These are phyloP conservation scores for Drosophila leonis DNA, from an alignment of 2,888 invertebrate species.

Conservation along the genomic window DNA sequence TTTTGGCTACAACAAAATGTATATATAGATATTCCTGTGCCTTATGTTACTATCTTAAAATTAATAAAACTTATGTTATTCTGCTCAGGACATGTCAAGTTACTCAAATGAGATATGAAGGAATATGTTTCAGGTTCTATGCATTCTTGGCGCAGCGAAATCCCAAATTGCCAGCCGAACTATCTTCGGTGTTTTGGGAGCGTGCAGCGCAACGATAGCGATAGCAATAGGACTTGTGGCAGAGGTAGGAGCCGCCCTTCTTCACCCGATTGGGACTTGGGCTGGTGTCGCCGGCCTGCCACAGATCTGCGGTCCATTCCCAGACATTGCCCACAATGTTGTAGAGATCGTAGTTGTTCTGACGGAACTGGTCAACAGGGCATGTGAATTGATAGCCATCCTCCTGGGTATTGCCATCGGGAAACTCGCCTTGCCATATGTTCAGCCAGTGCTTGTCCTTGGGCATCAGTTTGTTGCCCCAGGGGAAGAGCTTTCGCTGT, in stretches of 20 bases:
- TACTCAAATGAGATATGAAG: not conserved
- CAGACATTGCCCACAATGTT: conserved; percentile 99
- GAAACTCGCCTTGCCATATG: conserved; percentile 96
- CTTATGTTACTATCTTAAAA: not conserved
- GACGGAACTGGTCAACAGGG: conserved; percentile 91
- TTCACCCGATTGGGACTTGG: conserved; percentile 90
- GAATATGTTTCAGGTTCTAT: conserved; percentile 20
- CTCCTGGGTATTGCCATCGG: conserved; percentile 90
- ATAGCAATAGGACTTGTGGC: conserved; percentile 95
- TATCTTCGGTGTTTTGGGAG: conserved; percentile 97
- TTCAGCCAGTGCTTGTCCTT: conserved; percentile 90
- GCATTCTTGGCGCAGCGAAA: conserved; percentile 92
- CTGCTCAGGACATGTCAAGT: not conserved
- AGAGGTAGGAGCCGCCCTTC: conserved; percentile 98
- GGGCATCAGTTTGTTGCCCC: conserved; percentile 95
- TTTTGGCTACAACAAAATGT: too few species aligned
- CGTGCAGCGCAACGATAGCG: conserved; percentile 97
- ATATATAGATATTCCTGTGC: not conserved
- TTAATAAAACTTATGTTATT: not conserved
- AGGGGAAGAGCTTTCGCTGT: conserved; percentile 92
- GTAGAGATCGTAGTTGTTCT: conserved; percentile 92
- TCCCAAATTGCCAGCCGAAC: conserved; percentile 96
- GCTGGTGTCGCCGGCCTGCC: conserved; percentile 86
- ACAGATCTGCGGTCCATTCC: conserved; percentile 97
- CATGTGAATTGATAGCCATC: conserved; percentile 94